phyloP scores from a whole-genome alignment of 2,797 vertebrate species.

The Avahi laniger region DNA sequence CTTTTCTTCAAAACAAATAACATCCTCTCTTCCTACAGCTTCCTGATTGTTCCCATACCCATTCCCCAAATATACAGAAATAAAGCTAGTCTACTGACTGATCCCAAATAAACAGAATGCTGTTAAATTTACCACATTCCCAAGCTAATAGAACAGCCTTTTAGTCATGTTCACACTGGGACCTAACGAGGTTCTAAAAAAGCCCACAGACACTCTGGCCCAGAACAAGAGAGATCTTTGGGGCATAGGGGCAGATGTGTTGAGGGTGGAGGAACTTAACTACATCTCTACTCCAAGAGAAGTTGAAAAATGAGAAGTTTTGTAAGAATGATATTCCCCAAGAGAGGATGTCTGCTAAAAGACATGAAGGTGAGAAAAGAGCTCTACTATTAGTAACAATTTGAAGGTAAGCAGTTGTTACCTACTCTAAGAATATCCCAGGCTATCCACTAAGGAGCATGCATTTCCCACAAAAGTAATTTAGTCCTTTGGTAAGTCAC shows the following conservation, averaged over 20 bases:
- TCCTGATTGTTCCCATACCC: neutral
- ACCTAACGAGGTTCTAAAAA: constrained; percentile 11
- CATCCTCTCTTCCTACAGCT: constrained; percentile 25
- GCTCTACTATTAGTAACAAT: constrained; percentile 32
- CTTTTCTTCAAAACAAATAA: constrained; percentile 34
- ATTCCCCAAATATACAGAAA: neutral
- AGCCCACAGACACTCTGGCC: neutral
- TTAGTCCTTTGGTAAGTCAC: constrained; percentile 17
- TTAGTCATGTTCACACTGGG: neutral
- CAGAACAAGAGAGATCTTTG: neutral
- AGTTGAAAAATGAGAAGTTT: constrained; percentile 38
- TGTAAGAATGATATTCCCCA: constrained; percentile 16
- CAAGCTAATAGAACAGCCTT: neutral
- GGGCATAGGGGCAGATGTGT: neutral
- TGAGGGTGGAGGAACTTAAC: neutral
- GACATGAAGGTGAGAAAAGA: neutral
- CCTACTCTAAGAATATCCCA: constrained; percentile 23
- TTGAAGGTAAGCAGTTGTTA: neutral
- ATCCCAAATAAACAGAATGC: constrained; percentile 34
- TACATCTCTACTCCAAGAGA: neutral
- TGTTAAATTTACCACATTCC: neutral
- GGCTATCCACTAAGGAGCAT: neutral
- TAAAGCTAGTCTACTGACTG: neutral
- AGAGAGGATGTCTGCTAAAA: constrained; percentile 36
- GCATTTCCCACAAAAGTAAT: constrained; percentile 54